phyloP scores from a whole-genome alignment of 2,888 invertebrate genomes.

The Cinara cedri region DNA sequence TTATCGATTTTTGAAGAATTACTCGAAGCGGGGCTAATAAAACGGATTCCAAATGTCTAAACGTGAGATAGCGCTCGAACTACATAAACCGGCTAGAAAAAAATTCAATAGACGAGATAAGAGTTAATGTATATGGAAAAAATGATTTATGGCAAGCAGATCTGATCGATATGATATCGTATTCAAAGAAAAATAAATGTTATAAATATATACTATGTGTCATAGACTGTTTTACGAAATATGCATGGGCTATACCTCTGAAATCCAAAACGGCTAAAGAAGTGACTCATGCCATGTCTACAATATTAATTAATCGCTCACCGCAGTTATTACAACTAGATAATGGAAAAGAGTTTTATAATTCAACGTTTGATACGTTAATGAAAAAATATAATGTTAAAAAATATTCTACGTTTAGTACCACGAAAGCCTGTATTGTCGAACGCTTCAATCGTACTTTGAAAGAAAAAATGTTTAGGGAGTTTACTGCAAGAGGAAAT shows the following conservation, averaged over 20 bases:
- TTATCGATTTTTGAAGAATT: background rate
- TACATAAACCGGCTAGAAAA: constrained; percentile 4
- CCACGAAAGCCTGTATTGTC: constrained; percentile 11
- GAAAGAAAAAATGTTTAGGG: constrained; percentile 58
- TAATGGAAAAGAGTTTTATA: constrained; percentile 60
- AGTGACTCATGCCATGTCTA: constrained; percentile 1
- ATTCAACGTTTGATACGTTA: constrained; percentile 55
- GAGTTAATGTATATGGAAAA: constrained; percentile 62
- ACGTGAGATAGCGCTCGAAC: background rate
- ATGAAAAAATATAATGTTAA: constrained; percentile 46
- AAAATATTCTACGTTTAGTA: constrained; percentile 40
- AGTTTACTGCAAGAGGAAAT: constrained; percentile 50
- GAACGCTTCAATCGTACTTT: background rate
- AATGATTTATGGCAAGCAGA: constrained; percentile 65
- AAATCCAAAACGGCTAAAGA: constrained; percentile 4
- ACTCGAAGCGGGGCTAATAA: background rate
- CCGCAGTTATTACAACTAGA: constrained; percentile 59
- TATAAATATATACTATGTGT: constrained; percentile 17
- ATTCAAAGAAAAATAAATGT: constrained; percentile 61
- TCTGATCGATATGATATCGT: constrained; percentile 62
- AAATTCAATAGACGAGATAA: constrained; percentile 20
- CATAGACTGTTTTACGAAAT: constrained; percentile 38
- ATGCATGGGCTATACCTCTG: background rate
- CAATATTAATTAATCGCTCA: constrained; percentile 5
- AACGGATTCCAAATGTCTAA: background rate